Percentiles rank a stretch among this genome's conserved stretches.
phyloP scores from a whole-genome alignment of 2,888 invertebrate species.

The Hirtodrosophila alboralis region DNA sequence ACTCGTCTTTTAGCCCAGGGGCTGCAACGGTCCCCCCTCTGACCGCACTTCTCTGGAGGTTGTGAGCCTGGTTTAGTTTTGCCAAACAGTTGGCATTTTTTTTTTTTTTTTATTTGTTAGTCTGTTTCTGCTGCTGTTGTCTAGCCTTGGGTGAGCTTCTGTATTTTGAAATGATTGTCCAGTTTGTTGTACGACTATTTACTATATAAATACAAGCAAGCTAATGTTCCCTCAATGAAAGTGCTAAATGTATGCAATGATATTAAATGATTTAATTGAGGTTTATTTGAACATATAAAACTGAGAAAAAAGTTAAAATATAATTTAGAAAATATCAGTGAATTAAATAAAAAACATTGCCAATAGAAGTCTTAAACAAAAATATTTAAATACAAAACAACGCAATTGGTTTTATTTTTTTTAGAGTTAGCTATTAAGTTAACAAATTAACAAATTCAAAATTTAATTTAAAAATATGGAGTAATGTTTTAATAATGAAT shows the following conservation, averaged over 20 bases:
- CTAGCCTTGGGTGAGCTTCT: slow-evolving; percentile 50
- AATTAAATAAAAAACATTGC: too few relatives aligned
- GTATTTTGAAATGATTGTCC: slow-evolving; percentile 48
- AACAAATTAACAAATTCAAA: too few relatives aligned
- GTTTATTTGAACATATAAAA: too few relatives aligned
- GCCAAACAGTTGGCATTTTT: slow-evolving; percentile 67
- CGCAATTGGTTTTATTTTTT: too few relatives aligned
- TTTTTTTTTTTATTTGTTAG: slow-evolving; percentile 18
- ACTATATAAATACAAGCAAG: slow-evolving; percentile 45
- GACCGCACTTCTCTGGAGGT: slow-evolving; percentile 64
- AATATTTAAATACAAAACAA: too few relatives aligned
- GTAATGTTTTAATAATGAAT: too few relatives aligned
- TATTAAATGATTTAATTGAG: too few relatives aligned
- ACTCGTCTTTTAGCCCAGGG: slow-evolving; percentile 45
- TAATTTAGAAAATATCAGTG: slow-evolving; percentile 11
- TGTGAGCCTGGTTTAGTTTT: slow-evolving; percentile 77
- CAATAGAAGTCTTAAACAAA: too few relatives aligned
- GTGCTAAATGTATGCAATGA: slow-evolving; percentile 31
- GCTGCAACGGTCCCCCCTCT: slow-evolving; percentile 20
- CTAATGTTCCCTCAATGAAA: slow-evolving; percentile 54
- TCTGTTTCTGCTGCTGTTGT: too few relatives aligned
- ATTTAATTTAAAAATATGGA: too few relatives aligned
- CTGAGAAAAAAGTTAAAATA: not conserved
- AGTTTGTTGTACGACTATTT: slow-evolving; percentile 44
- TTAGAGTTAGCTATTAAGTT: too few relatives aligned